Percentiles rank a stretch among this genome's conserved stretches.
Conservation (phyloP, 2,113 vertebrate genomes). For the Ceratotherium simum region DNA sequence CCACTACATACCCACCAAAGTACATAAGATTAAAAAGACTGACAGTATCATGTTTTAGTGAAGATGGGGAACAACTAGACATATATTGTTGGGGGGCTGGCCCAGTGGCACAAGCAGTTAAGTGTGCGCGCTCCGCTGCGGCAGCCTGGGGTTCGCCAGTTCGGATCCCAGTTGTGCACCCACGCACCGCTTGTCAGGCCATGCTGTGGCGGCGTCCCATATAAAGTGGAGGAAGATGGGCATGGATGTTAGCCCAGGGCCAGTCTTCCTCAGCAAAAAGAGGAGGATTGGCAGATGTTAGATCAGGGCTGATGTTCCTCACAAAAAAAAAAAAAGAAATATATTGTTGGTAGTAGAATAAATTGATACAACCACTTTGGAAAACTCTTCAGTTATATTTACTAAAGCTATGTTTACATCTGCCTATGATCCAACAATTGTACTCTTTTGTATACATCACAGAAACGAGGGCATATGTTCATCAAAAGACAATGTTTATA, state of each 20-base stretch:
- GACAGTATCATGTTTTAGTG: not conserved
- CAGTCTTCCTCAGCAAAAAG: too few relatives aligned
- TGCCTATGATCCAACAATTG: not conserved
- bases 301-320: too few relatives aligned
- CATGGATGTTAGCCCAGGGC: too few relatives aligned
- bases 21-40: not conserved
- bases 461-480: not conserved
- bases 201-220: too few relatives aligned
- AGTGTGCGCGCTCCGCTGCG: too few relatives aligned
- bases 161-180: too few relatives aligned
- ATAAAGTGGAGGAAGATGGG: too few relatives aligned
- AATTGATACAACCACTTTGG: not conserved
- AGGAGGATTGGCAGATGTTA: too few relatives aligned
- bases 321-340: not conserved
- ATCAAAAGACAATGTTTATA: not conserved
- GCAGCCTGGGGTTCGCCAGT: too few relatives aligned
- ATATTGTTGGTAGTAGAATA: not conserved
- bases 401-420: slow-evolving; percentile 11
- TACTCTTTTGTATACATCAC: not conserved
- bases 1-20: not conserved
- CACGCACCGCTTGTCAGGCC: too few relatives aligned
- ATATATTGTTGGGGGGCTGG: not conserved
- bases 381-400: not conserved
- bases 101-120: too few relatives aligned
- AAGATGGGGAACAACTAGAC: not conserved